phyloP scores from a whole-genome alignment of 2,113 vertebrate species.

The Alouatta palliata region DNA sequence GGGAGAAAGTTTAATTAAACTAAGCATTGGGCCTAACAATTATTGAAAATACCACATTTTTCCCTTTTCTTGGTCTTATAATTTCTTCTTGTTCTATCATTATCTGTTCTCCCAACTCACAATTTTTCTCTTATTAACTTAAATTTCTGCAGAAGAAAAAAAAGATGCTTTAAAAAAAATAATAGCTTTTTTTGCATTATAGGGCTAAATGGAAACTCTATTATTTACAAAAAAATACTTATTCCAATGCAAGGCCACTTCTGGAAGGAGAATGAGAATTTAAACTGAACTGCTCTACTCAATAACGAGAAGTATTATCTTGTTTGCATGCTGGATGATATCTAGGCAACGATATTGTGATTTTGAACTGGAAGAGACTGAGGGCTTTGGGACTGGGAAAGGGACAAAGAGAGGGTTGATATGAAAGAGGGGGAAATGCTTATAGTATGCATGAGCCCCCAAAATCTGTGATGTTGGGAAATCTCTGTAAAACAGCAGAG shows the following conservation, averaged over 20 bases:
- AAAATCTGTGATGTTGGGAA: not conserved
- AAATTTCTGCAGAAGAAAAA: not conserved
- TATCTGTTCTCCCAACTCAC: not conserved
- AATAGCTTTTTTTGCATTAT: not conserved
- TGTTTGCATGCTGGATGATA: not conserved
- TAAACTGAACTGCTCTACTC: not conserved
- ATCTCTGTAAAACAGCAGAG: not conserved
- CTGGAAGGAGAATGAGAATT: not conserved
- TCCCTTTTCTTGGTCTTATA: not conserved
- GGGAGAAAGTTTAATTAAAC: not conserved
- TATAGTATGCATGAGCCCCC: rapidly evolving
- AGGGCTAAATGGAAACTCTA: not conserved
- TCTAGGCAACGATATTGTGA: not conserved
- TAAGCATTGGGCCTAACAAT: not conserved
- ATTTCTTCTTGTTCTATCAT: not conserved
- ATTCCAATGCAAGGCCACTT: not conserved
- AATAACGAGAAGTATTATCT: not conserved
- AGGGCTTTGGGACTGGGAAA: not conserved
- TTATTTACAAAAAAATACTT: not conserved
- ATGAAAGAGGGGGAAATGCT: not conserved
- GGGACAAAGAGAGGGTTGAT: not conserved
- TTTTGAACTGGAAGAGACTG: not conserved
- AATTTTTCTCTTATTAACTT: not conserved
- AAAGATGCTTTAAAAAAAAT: not conserved
- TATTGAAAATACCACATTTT: not conserved